Evolutionary conservation across 2,113 vertebrate genomes (phyloP), one percentile per base, ranked within the genome.

Genomic region (Bostrychus sinensis): DNA sequence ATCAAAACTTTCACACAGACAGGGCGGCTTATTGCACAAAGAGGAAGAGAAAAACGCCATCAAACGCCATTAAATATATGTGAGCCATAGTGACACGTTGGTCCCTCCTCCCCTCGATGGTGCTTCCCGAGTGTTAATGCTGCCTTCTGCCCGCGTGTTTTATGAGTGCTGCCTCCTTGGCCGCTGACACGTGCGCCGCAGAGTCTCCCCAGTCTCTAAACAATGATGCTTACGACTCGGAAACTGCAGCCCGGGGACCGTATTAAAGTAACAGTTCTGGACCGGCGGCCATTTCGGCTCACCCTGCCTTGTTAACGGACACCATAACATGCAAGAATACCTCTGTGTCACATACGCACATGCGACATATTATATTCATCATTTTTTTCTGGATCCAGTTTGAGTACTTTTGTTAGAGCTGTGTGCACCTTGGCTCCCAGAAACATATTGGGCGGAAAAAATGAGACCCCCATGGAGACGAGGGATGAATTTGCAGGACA

Each of bases 101-200:
- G 48, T n/a, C 4, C 1, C 8, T 1, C 61, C 45, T 34, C 46
- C 10, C 0, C 32, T 51, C 53, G 1, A 26, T 9, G 59, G 17
- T 32, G 3, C n/a, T 37, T 51, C 19, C 9, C 38, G n/a, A 34
- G 13, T 54, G 48, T 39, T 6, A 32, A 4, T 59, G 30, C 5
- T n/a, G 22, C 23, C 43, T 20, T 55, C 28, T 62, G 59, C 59
- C 11, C 32, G 39, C 11, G 34, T 36, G 42, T 64, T 63, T 70
- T 54, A 56, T 53, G 56, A 16, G 3, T 19, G 37, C 55, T 57
- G 28, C 17, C 32, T 26, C 17, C 32, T 26, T 28, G 48, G 38
- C 12, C 16, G 61, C 41, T 23, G 56, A 20, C 14, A 28, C 23
- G 57, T 46, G 16, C 70, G 42, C 57, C 0, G 1, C 12, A 66